A percentile compares a stretch with the other conserved stretches of the same genome.
Conservation (phyloP, 2,888 invertebrate species). For the Rhogogaster chlorosoma region DNA sequence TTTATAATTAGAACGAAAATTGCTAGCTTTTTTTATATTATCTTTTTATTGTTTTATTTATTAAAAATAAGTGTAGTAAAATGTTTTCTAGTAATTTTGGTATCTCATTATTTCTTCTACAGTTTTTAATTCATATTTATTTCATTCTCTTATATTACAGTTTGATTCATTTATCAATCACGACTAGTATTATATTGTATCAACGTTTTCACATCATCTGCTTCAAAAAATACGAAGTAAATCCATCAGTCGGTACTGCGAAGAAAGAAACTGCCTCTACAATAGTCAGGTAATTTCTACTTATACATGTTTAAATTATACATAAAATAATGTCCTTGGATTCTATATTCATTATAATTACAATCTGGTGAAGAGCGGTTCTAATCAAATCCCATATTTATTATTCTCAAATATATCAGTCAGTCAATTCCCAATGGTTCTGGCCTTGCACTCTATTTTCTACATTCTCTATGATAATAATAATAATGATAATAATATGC, state of each 20-base stretch:
- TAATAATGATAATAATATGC: background rate
- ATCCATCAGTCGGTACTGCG: background rate
- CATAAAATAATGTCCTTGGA: background rate
- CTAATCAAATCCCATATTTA: background rate
- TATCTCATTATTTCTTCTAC: background rate
- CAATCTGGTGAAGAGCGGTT: background rate
- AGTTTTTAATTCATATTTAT: background rate
- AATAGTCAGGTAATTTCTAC: background rate
- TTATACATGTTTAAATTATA: background rate
- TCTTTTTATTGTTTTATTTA: background rate
- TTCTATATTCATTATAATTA: background rate
- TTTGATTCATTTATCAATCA: background rate
- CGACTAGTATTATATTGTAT: background rate
- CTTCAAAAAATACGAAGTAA: background rate
- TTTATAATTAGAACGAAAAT: background rate
- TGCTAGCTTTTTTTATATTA: background rate
- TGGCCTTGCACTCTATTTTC: background rate
- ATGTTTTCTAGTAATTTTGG: background rate
- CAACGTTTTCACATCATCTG: background rate
- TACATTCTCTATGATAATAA: background rate
- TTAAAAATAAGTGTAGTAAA: background rate
- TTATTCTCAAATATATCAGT: background rate
- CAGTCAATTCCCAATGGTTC: background rate
- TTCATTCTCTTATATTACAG: background rate
- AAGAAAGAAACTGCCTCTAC: background rate